Conservation (phyloP, 2,113 vertebrate species). For the Cinclus mexicanus region DNA sequence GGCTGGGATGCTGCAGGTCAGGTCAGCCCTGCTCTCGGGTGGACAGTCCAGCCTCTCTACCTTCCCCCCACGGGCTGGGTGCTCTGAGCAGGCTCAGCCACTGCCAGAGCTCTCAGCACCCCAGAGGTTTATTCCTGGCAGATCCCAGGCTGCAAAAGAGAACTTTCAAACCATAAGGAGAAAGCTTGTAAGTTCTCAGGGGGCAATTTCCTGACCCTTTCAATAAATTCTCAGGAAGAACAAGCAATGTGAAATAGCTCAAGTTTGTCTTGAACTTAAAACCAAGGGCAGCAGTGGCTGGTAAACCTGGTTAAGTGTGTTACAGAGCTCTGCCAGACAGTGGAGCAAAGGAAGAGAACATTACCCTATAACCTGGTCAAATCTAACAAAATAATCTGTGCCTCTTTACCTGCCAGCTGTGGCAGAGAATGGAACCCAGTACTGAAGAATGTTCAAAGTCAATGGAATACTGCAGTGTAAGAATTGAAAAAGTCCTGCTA, state of each 20-base stretch:
- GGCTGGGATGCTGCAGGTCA: not conserved
- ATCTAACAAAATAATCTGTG: not conserved
- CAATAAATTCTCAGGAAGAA: not conserved
- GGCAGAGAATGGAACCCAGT: not conserved
- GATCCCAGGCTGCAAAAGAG: not conserved
- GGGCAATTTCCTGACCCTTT: not conserved
- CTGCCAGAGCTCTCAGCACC: not conserved
- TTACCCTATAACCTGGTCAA: not conserved
- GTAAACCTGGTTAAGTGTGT: not conserved
- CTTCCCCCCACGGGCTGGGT: fast-evolving
- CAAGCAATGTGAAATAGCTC: not conserved
- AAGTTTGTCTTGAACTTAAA: not conserved
- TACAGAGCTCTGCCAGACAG: not conserved
- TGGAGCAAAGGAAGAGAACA: not conserved
- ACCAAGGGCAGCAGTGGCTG: not conserved
- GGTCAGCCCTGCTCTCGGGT: not conserved
- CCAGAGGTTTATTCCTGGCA: not conserved
- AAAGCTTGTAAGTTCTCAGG: not conserved
- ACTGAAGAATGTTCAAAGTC: not conserved
- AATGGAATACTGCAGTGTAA: not conserved
- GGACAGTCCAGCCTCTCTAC: not conserved
- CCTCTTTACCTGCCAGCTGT: not conserved
- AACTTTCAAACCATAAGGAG: not conserved
- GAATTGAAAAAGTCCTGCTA: not conserved
- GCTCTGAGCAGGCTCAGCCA: not conserved